These are phyloP conservation scores for Pachyrhynchus sulphureomaculatus DNA, from an alignment of 1,140 invertebrate species.

Conservation along the genomic window DNA sequence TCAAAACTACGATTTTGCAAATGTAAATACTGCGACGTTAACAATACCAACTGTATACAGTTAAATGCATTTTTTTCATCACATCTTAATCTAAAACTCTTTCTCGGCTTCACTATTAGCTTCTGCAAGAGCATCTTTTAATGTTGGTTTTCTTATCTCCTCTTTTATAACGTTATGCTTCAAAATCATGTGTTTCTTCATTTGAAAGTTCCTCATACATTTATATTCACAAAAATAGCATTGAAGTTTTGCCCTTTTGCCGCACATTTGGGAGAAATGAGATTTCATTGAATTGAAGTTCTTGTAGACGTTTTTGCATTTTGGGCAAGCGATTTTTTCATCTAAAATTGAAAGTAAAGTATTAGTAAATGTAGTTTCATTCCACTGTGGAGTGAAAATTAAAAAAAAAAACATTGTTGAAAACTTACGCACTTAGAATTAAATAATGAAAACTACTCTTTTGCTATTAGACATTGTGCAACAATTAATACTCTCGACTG, in stretches of 20 bases:
- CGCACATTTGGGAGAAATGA: constrained; percentile 53
- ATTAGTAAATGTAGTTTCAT: background rate
- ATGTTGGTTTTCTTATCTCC: background rate
- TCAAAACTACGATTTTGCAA: too few relatives aligned
- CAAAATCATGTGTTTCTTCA: constrained; percentile 56
- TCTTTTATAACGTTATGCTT: constrained; percentile 39
- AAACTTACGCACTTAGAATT: too few relatives aligned
- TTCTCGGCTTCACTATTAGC: too few relatives aligned
- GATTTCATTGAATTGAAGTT: constrained; percentile 29
- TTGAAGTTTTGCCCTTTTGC: background rate
- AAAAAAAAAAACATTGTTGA: too few relatives aligned
- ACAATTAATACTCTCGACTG: too few relatives aligned
- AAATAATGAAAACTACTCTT: too few relatives aligned
- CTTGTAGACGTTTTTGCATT: constrained; percentile 20
- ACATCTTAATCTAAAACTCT: too few relatives aligned
- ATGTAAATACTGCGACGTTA: too few relatives aligned
- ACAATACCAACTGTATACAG: too few relatives aligned
- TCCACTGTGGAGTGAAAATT: too few relatives aligned
- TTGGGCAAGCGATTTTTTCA: background rate
- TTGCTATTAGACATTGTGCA: too few relatives aligned
- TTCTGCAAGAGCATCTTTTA: background rate
- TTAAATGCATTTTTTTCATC: too few relatives aligned
- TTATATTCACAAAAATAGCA: constrained; percentile 59
- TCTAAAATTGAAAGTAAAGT: constrained; percentile 7
- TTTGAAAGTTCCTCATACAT: constrained; percentile 62